Evolutionary conservation across 2,113 vertebrate species (phyloP), one percentile per base, ranked within the genome.

Genomic region (Notiomystis cincta): DNA sequence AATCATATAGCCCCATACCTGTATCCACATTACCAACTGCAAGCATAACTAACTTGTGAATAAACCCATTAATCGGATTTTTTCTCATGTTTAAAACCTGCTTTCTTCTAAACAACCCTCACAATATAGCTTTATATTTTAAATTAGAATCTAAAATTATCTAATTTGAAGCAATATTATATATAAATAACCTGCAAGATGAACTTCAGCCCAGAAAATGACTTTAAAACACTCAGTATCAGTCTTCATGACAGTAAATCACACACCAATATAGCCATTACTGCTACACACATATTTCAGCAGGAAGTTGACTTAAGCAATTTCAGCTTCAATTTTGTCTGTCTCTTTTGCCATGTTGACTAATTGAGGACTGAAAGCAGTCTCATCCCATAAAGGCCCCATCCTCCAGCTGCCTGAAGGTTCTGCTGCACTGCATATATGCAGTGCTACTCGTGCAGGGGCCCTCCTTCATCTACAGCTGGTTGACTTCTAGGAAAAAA

Each of bases 251-350:
- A 82, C 0, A 0, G 13, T 61, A 61, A 65, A 92, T 24, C 37
- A 47, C 33, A 64, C 24, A 33, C 13, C 11, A 40, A 23, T 58
- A 33, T 3, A 71, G 27, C 48, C 51, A n/a, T 45, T 35, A 54
- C 23, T 0, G 0, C 47, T 56, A 47, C 11, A 42, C 13, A 33
- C 0, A 0, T 20, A 60, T 44, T 89, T 65, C 72, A 77, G 67
- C 45, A 44, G 40, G 28, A 87, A 65, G 10, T 3, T 65, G 22
- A 15, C 15, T 69, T 65, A 38, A 53, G 35, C 31, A 62, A 73
- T 81, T 78, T 48, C 35, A 91, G 18, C 48, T 65, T 58, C 40
- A 44, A 8, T 45, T 84, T 69, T 70, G 64, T 23, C 56, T 82
- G 42, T 40, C 31, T 65, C 15, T 66, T 91, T 78, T 78, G 66